Base-by-base conservation (phyloP, 2,888 invertebrate species). In the Drosophila hamatofila region DNA sequence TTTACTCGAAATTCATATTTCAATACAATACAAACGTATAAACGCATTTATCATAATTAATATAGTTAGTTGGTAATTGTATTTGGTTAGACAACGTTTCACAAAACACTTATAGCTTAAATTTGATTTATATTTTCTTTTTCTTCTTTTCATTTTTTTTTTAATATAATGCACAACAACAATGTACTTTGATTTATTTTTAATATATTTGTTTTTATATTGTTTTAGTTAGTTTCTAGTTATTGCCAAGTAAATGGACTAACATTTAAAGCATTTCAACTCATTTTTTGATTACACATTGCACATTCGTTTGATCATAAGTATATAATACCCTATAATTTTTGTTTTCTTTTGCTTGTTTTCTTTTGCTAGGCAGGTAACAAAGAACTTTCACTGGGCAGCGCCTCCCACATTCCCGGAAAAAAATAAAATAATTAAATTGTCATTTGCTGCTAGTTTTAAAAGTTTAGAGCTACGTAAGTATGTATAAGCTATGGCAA, bases 51-150 rank as follows among this genome's bases (percentile, higher is more conserved):
- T 75, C 55, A 64, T 64, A 65, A 78, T 69, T 69, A 65, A 66
- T 75, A 67, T 78, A 75, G 69, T 83, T 83, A 82, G 77, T 61
- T 76, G 76, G 72, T 82, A 83, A 76, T 83, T 81, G 64, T 77
- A 81, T 83, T 84, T 81, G 87, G 84, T 84, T 84, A 83, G 86
- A 86, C 80, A 83, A 83, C 84, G 71, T 78, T 78, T 84, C 87
- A 84, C 84, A 84, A 84, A 83, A 86, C 87, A 84, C 83, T 84
- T 84, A 86, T 37, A 81, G 75, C 52, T 70, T 83, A 86, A 23
- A 33, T 55, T 63, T 30, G 42, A 67, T 59, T 42, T 49, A 2
- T 21, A 23, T 51, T 42, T 52, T 46, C 23, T 23, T 37, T 14
- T 1, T 8, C 23, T 25, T 27, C 5, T n/a, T 7, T 3, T 12